phyloP scores from a whole-genome alignment of 1,140 invertebrate genomes.

The Drosophila repletoides region DNA sequence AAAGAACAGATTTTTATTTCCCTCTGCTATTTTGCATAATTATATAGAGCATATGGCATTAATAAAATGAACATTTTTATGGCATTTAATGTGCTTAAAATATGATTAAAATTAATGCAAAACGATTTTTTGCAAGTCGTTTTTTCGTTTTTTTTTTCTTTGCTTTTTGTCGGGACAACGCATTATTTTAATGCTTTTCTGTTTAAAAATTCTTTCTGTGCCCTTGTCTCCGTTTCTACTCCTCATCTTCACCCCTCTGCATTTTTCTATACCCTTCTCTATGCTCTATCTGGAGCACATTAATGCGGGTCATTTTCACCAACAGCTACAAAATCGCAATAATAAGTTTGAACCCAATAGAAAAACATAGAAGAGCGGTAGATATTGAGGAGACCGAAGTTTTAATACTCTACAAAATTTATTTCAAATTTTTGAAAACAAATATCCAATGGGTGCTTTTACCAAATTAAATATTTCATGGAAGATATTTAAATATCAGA shows the following conservation, averaged over 20 bases:
- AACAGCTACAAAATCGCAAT: conserved; percentile 52
- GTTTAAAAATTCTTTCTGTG: background rate
- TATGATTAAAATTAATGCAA: conserved; percentile 62
- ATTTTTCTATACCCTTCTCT: background rate
- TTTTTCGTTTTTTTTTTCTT: no score
- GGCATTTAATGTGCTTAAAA: conserved; percentile 50
- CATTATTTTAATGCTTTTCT: conserved; percentile 57
- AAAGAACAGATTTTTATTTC: conserved; percentile 1
- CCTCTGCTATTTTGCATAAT: background rate
- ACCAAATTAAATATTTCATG: no score
- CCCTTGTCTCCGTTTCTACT: background rate
- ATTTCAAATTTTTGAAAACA: background rate
- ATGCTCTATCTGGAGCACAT: conserved; percentile 41
- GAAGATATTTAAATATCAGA: no score
- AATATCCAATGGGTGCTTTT: no score
- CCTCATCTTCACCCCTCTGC: background rate
- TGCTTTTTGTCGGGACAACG: conserved; percentile 34
- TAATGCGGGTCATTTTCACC: conserved; percentile 71
- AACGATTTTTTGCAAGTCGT: conserved; percentile 59
- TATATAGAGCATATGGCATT: conserved; percentile 18
- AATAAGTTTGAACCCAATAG: conserved; percentile 63
- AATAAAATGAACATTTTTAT: conserved; percentile 19
- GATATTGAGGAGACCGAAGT: no score
- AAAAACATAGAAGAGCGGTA: background rate
- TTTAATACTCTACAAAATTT: background rate